A percentile compares a stretch with the other conserved stretches of the same genome.
phyloP scores from a whole-genome alignment of 2,113 vertebrate genomes.

The Tetraodon nigroviridis region DNA sequence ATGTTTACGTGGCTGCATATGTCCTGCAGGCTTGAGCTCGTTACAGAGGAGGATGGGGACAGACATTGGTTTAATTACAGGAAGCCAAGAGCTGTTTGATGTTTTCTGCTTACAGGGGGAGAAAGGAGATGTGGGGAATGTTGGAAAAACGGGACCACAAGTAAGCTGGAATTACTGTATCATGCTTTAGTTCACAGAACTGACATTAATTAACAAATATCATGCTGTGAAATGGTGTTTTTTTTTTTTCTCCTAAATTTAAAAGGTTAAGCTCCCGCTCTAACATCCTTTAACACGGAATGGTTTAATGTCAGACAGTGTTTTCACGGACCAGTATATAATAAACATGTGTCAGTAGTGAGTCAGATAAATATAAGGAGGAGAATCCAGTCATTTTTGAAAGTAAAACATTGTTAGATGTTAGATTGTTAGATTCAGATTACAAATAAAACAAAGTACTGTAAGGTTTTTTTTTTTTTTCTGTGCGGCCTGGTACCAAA shows the following conservation, averaged over 20 bases:
- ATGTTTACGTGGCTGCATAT: background rate
- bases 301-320: no score
- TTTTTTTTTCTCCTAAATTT: constrained; percentile 26
- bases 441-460: no score
- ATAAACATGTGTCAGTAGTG: no score
- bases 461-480: no score
- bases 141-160: constrained; percentile 86
- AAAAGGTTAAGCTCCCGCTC: background rate
- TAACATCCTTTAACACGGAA: background rate
- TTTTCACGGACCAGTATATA: no score
- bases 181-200: background rate
- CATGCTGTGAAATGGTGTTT: constrained; percentile 11
- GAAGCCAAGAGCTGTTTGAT: constrained; percentile 47
- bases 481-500: no score
- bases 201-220: constrained; percentile 5
- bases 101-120: constrained; percentile 83
- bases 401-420: no score
- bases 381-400: no score
- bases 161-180: constrained; percentile 76
- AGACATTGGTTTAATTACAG: constrained; percentile 30
- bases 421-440: no score
- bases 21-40: constrained; percentile 9
- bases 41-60: background rate
- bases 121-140: constrained; percentile 83
- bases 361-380: no score